Conservation (phyloP, 1,140 invertebrate genomes). For the Chionoecetes opilio region DNA sequence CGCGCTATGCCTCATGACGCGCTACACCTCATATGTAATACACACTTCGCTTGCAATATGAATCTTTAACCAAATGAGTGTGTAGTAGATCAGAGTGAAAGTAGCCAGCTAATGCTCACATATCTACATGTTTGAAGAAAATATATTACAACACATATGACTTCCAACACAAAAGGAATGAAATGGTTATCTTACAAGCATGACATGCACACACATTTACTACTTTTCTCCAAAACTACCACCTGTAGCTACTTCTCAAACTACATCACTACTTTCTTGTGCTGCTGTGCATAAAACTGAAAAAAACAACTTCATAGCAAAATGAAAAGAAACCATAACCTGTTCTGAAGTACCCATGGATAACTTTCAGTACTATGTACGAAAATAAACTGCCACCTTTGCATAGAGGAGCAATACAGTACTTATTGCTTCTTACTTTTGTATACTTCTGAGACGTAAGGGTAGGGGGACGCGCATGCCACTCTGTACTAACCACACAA, state of each 20-base stretch:
- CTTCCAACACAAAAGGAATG: not conserved
- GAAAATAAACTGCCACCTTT: not conserved
- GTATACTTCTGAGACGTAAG: not conserved
- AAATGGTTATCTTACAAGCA: not conserved
- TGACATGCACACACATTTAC: not conserved
- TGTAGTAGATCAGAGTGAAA: not conserved
- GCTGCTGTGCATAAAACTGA: slow-evolving; percentile 2
- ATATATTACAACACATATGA: no score
- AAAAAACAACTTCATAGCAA: not conserved
- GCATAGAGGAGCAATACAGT: not conserved
- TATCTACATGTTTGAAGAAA: no score
- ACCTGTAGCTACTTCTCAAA: not conserved
- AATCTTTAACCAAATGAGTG: not conserved
- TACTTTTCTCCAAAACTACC: not conserved
- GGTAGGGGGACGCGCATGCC: not conserved
- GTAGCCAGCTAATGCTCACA: no score
- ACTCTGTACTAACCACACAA: slow-evolving; percentile 6
- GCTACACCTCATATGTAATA: no score
- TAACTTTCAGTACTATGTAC: not conserved
- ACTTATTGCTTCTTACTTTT: not conserved
- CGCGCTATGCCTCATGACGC: no score
- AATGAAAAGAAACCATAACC: not conserved
- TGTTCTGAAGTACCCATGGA: not conserved
- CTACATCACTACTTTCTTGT: not conserved
- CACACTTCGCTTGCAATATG: not conserved